Conservation (phyloP, 2,888 invertebrate species). For the Drosophila villosipedis region DNA sequence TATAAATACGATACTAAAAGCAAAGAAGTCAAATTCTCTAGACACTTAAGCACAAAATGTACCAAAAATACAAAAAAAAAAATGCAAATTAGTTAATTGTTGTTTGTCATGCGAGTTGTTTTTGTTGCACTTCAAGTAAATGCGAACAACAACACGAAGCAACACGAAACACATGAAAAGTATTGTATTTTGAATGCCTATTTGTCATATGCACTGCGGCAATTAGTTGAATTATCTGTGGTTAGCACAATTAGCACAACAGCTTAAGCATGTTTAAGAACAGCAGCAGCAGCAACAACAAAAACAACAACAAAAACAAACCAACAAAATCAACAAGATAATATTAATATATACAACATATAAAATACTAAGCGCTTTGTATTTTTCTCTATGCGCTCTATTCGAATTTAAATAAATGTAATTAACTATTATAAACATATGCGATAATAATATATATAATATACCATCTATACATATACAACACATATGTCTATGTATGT, state of each 20-base stretch:
- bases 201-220: constrained; percentile 40
- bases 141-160: constrained; percentile 2
- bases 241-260: constrained; percentile 55
- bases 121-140: neutral
- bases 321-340: constrained; percentile 14
- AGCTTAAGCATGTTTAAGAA: constrained; percentile 43
- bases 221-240: constrained; percentile 62
- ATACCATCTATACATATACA: constrained; percentile 28
- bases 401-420: constrained; percentile 77
- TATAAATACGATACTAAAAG: constrained; percentile 41
- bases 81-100: constrained; percentile 52
- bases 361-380: constrained; percentile 75
- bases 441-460: constrained; percentile 57
- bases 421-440: constrained; percentile 58
- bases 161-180: constrained; percentile 43
- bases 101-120: constrained; percentile 9
- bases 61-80: constrained; percentile 50
- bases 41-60: constrained; percentile 67
- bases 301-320: neutral
- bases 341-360: constrained; percentile 26
- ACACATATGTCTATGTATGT: constrained; percentile 32
- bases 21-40: constrained; percentile 78
- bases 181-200: constrained; percentile 54
- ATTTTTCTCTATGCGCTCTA: constrained; percentile 68
- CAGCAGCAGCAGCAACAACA: constrained; percentile 11